Percentiles rank a stretch among this genome's conserved stretches.
phyloP scores from a whole-genome alignment of 2,888 invertebrate species.

The Diarsia mendica region DNA sequence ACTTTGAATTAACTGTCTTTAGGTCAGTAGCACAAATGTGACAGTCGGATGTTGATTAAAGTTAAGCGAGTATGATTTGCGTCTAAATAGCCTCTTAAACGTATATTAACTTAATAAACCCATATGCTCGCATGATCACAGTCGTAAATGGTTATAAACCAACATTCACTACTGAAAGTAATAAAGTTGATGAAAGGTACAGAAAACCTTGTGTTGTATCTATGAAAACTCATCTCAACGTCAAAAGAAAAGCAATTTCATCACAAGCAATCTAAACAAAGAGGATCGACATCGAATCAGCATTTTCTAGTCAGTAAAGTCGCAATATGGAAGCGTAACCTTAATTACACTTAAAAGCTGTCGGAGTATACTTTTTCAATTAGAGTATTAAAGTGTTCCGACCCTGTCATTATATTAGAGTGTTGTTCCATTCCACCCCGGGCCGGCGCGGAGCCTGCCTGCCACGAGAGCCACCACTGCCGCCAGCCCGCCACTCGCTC shows the following conservation, averaged over 20 bases:
- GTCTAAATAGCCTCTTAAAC: not conserved
- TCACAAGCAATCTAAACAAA: slow-evolving; percentile 48
- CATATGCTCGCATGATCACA: not conserved
- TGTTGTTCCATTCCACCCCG: slow-evolving; percentile 88
- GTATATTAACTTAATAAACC: not conserved
- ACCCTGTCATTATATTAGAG: slow-evolving; percentile 90
- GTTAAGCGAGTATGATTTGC: not conserved
- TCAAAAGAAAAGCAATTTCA: slow-evolving; percentile 39
- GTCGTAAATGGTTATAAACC: not conserved
- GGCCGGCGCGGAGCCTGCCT: slow-evolving; percentile 70
- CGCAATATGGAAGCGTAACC: slow-evolving; percentile 79
- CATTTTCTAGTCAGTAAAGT: slow-evolving; percentile 66
- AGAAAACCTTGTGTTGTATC: not conserved
- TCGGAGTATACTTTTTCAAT: slow-evolving; percentile 89
- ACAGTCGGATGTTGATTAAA: not conserved
- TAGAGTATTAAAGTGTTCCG: slow-evolving; percentile 90
- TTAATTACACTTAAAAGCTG: slow-evolving; percentile 87
- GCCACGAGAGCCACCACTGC: slow-evolving; percentile 34
- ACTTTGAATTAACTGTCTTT: not conserved
- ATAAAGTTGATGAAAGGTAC: not conserved
- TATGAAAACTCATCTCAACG: slow-evolving; percentile 3
- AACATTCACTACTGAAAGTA: not conserved
- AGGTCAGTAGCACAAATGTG: not conserved
- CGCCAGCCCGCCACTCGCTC: slow-evolving; percentile 43
- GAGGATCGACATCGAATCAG: slow-evolving; percentile 48